These are phyloP conservation scores for Enteromius radiatus DNA, from an alignment of 2,797 vertebrate species.

Conservation along the genomic window DNA sequence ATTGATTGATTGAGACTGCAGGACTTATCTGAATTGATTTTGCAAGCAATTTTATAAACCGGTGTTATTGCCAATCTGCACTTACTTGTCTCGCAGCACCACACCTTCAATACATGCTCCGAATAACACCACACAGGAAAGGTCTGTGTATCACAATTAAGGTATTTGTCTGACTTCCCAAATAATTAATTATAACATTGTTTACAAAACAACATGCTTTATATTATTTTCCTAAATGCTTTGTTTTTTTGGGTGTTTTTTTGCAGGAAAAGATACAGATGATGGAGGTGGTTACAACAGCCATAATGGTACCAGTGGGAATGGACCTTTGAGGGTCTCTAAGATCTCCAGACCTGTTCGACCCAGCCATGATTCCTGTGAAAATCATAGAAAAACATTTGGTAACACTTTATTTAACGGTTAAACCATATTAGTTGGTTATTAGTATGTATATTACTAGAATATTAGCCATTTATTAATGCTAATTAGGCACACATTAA, in stretches of 20 bases:
- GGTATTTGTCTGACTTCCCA: constrained; percentile 53
- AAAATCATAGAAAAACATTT: constrained; percentile 43
- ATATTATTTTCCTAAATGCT: neutral
- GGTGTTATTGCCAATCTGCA: constrained; percentile 10
- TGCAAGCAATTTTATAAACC: neutral
- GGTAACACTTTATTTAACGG: no score
- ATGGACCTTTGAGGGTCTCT: constrained; percentile 94
- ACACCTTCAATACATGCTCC: constrained; percentile 96
- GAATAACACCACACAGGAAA: constrained; percentile 91
- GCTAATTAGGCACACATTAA: no score
- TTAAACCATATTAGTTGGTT: no score
- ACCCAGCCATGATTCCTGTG: constrained; percentile 97
- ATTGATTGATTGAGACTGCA: neutral
- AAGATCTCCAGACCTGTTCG: constrained; percentile 93
- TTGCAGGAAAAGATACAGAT: constrained; percentile 88
- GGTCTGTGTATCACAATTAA: constrained; percentile 81
- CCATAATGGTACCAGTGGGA: constrained; percentile 92
- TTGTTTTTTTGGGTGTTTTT: neutral
- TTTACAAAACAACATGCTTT: neutral
- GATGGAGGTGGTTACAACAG: constrained; percentile 91
- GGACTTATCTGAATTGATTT: neutral
- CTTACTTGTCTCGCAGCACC: constrained; percentile 93
- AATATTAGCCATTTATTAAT: no score
- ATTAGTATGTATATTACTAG: no score
- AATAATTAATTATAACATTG: neutral